These are phyloP conservation scores for Coecobrya sp. DNA, from an alignment of 2,888 invertebrate genomes.

Conservation along the genomic window DNA sequence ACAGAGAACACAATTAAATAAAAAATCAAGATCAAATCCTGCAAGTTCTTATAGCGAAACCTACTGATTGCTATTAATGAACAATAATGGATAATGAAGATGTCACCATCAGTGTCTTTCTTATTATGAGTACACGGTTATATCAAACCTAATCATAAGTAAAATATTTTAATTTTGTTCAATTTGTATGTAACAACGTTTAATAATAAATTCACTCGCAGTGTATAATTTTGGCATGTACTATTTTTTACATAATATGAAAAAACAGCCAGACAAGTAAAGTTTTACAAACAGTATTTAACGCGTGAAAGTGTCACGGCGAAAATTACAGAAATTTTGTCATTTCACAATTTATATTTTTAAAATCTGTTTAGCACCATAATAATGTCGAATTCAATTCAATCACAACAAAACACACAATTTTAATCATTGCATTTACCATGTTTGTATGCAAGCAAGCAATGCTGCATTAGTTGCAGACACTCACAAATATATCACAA, in stretches of 20 bases:
- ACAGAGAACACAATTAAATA: too few relatives aligned
- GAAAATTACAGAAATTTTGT: slow-evolving; percentile 50
- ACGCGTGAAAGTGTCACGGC: neutral
- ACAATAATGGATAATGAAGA: slow-evolving; percentile 49
- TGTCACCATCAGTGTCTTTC: slow-evolving; percentile 52
- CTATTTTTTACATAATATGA: slow-evolving; percentile 35
- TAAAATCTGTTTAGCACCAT: slow-evolving; percentile 25
- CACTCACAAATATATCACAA: slow-evolving; percentile 16
- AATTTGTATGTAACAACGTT: slow-evolving; percentile 8
- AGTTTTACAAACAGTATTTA: slow-evolving; percentile 9
- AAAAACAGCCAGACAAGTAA: neutral
- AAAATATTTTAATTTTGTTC: neutral
- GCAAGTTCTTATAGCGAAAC: slow-evolving; percentile 25
- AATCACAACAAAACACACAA: neutral
- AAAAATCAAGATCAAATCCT: too few relatives aligned
- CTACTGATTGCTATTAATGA: too few relatives aligned
- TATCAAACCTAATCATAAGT: slow-evolving; percentile 38
- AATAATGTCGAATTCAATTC: neutral
- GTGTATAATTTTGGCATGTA: neutral
- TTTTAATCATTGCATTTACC: neutral
- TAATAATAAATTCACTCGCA: neutral
- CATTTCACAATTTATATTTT: slow-evolving; percentile 61
- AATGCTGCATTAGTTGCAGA: too few relatives aligned
- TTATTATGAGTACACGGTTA: slow-evolving; percentile 31
- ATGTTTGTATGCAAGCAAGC: slow-evolving; percentile 7